These are phyloP conservation scores for Koerneria pararmatus DNA, from an alignment of 2,888 invertebrate genomes.

Conservation along the genomic window DNA sequence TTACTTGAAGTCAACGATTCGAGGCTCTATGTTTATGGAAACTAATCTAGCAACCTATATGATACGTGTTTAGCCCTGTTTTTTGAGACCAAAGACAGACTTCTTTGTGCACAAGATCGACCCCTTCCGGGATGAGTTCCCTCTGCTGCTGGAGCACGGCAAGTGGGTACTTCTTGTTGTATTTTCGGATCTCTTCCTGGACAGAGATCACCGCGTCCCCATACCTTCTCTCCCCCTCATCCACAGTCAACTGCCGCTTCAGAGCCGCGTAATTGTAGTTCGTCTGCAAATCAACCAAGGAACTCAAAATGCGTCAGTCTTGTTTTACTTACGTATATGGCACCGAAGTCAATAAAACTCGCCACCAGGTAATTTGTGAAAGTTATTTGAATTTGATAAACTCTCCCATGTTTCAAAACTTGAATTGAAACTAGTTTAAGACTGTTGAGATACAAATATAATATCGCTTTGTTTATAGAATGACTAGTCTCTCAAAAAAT, in stretches of 20 bases:
- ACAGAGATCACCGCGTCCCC: neutral
- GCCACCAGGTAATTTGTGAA: neutral
- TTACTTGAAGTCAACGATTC: too few species aligned
- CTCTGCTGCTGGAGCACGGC: slow-evolving; percentile 67
- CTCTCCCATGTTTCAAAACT: too few species aligned
- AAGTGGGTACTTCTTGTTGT: slow-evolving; percentile 66
- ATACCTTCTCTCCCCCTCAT: too few species aligned
- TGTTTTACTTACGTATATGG: neutral
- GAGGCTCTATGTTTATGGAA: too few species aligned
- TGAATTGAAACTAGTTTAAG: too few species aligned
- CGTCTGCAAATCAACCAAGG: slow-evolving; percentile 8
- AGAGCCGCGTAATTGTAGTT: slow-evolving; percentile 21
- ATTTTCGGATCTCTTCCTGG: slow-evolving; percentile 14
- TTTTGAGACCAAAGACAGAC: too few species aligned
- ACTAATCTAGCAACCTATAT: neutral
- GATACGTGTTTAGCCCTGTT: too few species aligned
- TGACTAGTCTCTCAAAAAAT: too few species aligned
- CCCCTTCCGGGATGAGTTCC: slow-evolving; percentile 72
- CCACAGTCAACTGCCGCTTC: slow-evolving; percentile 16
- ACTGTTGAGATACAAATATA: too few species aligned
- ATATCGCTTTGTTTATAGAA: too few species aligned
- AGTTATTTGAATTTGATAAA: neutral
- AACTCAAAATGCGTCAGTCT: neutral
- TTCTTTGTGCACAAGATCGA: slow-evolving; percentile 82
- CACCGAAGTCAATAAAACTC: neutral